Evolutionary conservation across 2,113 vertebrate species (phyloP).

Genomic region (Amphiprion percula): DNA sequence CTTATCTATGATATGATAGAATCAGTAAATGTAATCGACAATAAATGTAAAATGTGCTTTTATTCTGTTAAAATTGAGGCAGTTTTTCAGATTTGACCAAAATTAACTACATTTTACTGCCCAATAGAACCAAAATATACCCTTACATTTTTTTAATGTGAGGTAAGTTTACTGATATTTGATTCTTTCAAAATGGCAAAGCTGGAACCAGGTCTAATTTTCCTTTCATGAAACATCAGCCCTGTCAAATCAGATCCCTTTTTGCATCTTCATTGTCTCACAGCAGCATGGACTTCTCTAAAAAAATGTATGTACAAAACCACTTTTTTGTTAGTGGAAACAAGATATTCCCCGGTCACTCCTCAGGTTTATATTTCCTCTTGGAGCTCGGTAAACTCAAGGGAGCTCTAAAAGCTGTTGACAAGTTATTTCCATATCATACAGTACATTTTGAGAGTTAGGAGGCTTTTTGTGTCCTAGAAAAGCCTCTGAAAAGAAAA

Average conservation of each 20-base stretch:
- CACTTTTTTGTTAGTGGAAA: slow-evolving; percentile 48
- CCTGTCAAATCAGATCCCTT: neutral
- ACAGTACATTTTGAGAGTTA: slow-evolving; percentile 28
- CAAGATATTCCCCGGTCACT: slow-evolving; percentile 48
- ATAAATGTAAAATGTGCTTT: too few species aligned
- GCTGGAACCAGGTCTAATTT: neutral
- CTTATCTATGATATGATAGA: too few species aligned
- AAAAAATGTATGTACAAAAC: neutral
- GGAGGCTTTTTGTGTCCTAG: neutral
- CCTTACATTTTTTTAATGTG: too few species aligned
- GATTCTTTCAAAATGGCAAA: too few species aligned
- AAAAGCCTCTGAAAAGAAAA: slow-evolving; percentile 20
- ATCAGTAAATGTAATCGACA: too few species aligned
- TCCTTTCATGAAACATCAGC: neutral
- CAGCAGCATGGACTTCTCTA: neutral
- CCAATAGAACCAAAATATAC: too few species aligned
- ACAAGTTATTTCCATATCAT: slow-evolving; percentile 48
- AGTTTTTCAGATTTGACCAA: neutral
- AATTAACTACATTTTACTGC: too few species aligned
- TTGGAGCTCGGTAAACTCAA: slow-evolving; percentile 29
- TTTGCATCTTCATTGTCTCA: slow-evolving; percentile 5
- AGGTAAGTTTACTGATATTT: too few species aligned
- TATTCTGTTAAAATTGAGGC: neutral
- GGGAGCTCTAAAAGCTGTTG: slow-evolving; percentile 46
- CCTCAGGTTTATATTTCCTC: slow-evolving; percentile 51